Evolutionary conservation across 2,113 vertebrate species (phyloP), one percentile per base, ranked within the genome.

Genomic region (Mus musculus): DNA sequence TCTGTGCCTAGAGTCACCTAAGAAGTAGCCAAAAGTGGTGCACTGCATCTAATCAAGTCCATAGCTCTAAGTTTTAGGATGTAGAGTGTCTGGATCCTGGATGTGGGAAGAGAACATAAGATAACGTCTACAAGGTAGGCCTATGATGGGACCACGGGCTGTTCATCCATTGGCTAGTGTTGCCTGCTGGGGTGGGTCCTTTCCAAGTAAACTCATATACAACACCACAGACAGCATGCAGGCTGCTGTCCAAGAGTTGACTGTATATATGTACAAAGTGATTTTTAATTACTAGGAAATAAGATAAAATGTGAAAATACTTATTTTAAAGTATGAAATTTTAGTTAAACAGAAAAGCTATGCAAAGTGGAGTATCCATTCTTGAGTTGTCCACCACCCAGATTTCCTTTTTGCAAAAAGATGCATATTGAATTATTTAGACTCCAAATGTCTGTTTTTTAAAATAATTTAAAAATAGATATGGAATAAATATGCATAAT

Each of bases 91-190:
- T 2, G 61, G 52, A 12, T 33, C 24, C 17, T 14, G 8, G 36
- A 89, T 0, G 1, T 69, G 30, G 33, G 39, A 36, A 39, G 65
- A 14, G 20, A 61, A 26, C 4, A 17, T 1, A 3, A 6, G 49
- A 17, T 17, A 67, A 67, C 33, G 36, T 61, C 3, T 2, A 2
- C 24, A 89, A 65, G 17, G 24, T 19, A 8, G 11, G 30, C 11
- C 3, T 24, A 10, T 46, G 12, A 42, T 1, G 30, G 22, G 24
- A 33, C 63, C 39, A 3, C 6, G 13, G 0, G 5, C 33, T 12
- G 0, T 9, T 30, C 7, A 46, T 2, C 8, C 1, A 3, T 1
- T 30, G 5, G 4, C 84, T 30, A 36, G 7, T 1, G 2, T 36
- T 24, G 49, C 4, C 17, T 14, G 9, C 5, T 56, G 10, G 3